Evolutionary conservation across 1,140 invertebrate species (phyloP), one percentile per base, ranked within the genome.

Genomic region (Bombus cullumanus): DNA sequence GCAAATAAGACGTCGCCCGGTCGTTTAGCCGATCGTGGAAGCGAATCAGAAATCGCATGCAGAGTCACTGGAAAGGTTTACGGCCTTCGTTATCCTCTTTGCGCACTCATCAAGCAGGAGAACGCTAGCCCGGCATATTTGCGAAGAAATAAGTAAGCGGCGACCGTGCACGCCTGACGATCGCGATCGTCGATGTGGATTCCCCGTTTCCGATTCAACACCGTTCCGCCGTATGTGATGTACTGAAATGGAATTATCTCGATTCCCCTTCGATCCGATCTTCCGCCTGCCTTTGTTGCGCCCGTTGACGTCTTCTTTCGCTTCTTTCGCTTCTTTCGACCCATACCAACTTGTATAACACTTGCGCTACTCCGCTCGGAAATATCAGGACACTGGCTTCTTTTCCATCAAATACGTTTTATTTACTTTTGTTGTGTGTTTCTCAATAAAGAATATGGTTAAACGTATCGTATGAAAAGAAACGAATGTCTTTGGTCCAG

Each of bases 31-130:
- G 87, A 75, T 86, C 81, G 76, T 64, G 79, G 73, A 80, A 81
- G 81, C 86, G 81, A 64, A 86, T 86, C 81, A 62, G 74, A 84
- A 83, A 86, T 86, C 85, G 82, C 83, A 85, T 39, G 75, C 82
- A 66, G 75, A 75, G 64, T 68, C 82, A 39, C 77, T 59, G 31
- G 71, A 85, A 71, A 90, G 80, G 85, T 89, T 89, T 87, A 89
- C 87, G 77, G 41, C 53, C 76, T 80, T 81, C 85, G 82, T 89
- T 89, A 87, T 86, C 82, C 69, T 85, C 47, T 77, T 84, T 69
- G 69, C 82, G 81, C 69, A 34, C 47, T 87, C 75, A 84, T 87
- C 86, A 74, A 75, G 68, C 57, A 47, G 25, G 39, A 68, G 59
- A 73, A 79, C 81, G 69, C 34, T 69, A 37, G 34, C 57, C 37